These are phyloP conservation scores for Setipinna tenuifilis DNA, from an alignment of 2,797 vertebrate genomes.

Conservation along the genomic window DNA sequence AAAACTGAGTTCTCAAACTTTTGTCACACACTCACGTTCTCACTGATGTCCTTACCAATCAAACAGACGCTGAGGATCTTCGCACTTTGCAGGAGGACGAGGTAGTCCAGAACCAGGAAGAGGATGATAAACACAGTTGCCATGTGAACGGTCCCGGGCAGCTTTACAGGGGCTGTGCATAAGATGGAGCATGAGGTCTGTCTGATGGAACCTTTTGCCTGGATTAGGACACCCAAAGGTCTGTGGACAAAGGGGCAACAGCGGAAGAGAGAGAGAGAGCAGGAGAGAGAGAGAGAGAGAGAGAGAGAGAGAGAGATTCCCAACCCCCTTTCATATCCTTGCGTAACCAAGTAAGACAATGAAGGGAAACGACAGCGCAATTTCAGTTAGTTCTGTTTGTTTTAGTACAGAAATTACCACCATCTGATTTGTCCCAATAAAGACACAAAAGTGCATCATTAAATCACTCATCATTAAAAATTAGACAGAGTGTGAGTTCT, in stretches of 20 bases:
- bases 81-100: slow-evolving; percentile 60
- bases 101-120: slow-evolving; percentile 60
- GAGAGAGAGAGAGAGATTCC: slow-evolving; percentile 25
- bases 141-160: slow-evolving; percentile 40
- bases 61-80: slow-evolving; percentile 68
- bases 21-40: too few species aligned
- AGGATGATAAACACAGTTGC: slow-evolving; percentile 56
- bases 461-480: too few species aligned
- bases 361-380: background rate
- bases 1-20: background rate
- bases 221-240: slow-evolving; percentile 55
- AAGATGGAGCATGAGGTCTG: slow-evolving; percentile 30
- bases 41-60: slow-evolving; percentile 55
- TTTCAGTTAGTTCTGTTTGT: background rate
- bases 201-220: slow-evolving; percentile 37
- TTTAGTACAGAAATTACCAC: background rate
- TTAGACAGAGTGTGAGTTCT: too few species aligned
- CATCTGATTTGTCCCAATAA: background rate
- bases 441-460: background rate
- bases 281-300: slow-evolving; percentile 33
- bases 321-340: slow-evolving; percentile 20
- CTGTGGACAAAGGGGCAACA: slow-evolving; percentile 49
- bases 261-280: slow-evolving; percentile 31
- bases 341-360: background rate
- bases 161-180: background rate